Evolutionary conservation across 2,797 vertebrate genomes (phyloP).

Genomic region (Thunnus albacares): DNA sequence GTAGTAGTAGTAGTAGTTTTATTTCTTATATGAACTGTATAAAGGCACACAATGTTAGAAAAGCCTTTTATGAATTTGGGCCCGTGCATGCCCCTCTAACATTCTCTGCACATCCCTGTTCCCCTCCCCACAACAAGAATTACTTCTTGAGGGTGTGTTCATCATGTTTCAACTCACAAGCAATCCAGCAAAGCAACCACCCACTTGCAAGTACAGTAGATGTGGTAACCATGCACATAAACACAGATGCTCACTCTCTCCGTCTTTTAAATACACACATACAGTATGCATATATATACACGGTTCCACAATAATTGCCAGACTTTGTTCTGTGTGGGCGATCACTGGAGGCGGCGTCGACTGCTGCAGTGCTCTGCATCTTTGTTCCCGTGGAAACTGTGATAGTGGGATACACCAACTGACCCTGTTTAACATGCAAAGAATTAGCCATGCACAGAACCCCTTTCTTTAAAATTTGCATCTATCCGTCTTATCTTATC

Average conservation of each 20-base stretch:
- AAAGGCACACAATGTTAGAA: no score
- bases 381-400: constrained; percentile 80
- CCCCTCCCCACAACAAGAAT: neutral
- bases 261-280: constrained; percentile 13
- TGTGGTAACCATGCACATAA: neutral
- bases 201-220: constrained; percentile 7
- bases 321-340: constrained; percentile 66
- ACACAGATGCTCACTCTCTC: constrained; percentile 3
- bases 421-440: constrained; percentile 67
- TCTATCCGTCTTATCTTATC: neutral
- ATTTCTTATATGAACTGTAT: no score
- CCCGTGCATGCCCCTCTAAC: no score
- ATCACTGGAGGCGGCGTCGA: constrained; percentile 52
- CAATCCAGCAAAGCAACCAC: constrained; percentile 25
- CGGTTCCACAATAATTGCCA: constrained; percentile 33
- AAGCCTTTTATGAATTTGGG: no score
- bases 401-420: constrained; percentile 57
- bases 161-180: constrained; percentile 21
- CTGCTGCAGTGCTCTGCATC: constrained; percentile 56
- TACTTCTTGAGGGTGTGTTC: constrained; percentile 13
- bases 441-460: constrained; percentile 32
- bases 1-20: no score
- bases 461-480: constrained; percentile 13
- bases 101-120: no score
- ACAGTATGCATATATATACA: constrained; percentile 27